Base-by-base conservation (phyloP, 1,140 invertebrate species). In the Heliconius congener region DNA sequence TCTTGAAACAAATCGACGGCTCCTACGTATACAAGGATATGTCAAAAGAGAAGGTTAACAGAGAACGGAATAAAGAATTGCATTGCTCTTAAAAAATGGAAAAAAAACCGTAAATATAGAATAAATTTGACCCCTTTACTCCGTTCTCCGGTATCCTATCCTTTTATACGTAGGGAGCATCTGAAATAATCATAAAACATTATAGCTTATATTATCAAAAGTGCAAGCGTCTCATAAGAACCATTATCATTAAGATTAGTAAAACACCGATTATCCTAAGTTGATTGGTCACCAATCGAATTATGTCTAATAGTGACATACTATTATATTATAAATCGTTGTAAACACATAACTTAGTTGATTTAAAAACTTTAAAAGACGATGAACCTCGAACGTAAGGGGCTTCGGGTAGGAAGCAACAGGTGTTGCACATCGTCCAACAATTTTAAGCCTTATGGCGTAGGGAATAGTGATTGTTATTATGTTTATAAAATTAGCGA, bases 371-470 rank as follows among this genome's bases (percentile, higher is more conserved):
- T 66, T 66, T 66, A 66, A 66, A 66, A 66, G 60, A 66, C 60
- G 9, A 66, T 66, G 60, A 66, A 30, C 60, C 60, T 66, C 27
- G 23, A 66, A 66, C 27, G 11, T 66, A 66, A 66, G 27, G 27
- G 60, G 60, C 60, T 66, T 66, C 23, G 6, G n/a, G 57, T 27
- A 23, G 39, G 34, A 71, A 76, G 74, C 74, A 76, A 76, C 74
- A 76, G 74, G 74, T 76, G 74, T 76, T 76, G 39, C 57, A 70
- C 50, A 23, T 52, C 70, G 18, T 52, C 23, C 16, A 76, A 1
- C 8, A 42, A 76, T 70, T 70, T 30, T 71, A 46, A 42, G 3
- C 74, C 60, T 71, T 76, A 76, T 19, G 39, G 60, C 3, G 5
- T n/a, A 50, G 27, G 60, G 11, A 50, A 70, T 76, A 76, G 55